Percentiles rank a stretch among this genome's conserved stretches.
phyloP scores from a whole-genome alignment of 2,888 invertebrate species.

The Trissolcus brochymenae region DNA sequence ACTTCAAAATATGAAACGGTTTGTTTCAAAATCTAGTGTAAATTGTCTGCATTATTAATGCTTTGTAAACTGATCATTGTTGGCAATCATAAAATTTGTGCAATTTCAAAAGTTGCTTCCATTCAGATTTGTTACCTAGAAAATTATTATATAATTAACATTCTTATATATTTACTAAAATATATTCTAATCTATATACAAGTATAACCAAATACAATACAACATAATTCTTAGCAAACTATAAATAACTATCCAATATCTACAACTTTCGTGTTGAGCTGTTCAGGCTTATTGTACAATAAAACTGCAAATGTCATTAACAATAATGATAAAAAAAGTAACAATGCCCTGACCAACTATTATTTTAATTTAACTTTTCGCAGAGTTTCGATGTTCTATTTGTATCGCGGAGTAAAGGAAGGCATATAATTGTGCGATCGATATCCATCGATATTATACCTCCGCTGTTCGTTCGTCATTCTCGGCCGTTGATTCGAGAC shows the following conservation, averaged over 20 bases:
- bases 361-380: slow-evolving; percentile 20
- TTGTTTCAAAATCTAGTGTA: neutral
- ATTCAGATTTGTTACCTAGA: too few relatives aligned
- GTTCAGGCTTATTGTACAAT: neutral
- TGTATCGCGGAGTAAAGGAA: slow-evolving; percentile 40
- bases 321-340: neutral
- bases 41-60: neutral
- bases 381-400: slow-evolving; percentile 19
- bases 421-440: slow-evolving; percentile 68
- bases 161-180: too few relatives aligned
- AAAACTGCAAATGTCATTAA: neutral
- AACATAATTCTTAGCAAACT: slow-evolving; percentile 1
- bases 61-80: neutral
- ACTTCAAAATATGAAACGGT: slow-evolving; percentile 31
- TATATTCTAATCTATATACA: too few relatives aligned
- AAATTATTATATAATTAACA: too few relatives aligned
- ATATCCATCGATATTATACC: slow-evolving; percentile 70
- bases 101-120: too few relatives aligned
- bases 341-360: neutral
- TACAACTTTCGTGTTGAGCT: neutral
- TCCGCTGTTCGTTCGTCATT: slow-evolving; percentile 51
- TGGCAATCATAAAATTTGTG: too few relatives aligned
- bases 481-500: slow-evolving; percentile 45
- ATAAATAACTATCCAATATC: too few relatives aligned
- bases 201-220: neutral